Conservation (phyloP, 92 coral and sea anemone genomes). For the Scolanthus callimorphus region DNA sequence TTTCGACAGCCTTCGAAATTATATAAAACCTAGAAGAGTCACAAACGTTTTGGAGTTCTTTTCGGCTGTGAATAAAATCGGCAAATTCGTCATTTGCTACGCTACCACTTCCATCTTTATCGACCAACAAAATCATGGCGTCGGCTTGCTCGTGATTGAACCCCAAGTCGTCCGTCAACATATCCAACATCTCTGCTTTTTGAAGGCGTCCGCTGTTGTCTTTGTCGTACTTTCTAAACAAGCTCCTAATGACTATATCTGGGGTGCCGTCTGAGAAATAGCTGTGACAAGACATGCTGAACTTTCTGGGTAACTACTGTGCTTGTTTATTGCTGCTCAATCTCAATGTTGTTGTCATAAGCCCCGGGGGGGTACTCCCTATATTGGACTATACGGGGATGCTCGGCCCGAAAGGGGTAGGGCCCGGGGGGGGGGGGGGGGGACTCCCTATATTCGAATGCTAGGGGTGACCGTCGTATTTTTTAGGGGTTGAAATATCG, state of each 20-base stretch:
- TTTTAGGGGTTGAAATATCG: too few relatives aligned
- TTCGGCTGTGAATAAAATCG: conserved; percentile 62
- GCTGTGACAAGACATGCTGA: conserved; percentile 30
- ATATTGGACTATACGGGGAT: too few relatives aligned
- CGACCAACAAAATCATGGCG: conserved; percentile 57
- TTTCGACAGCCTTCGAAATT: conserved; percentile 72
- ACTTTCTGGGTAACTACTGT: too few relatives aligned
- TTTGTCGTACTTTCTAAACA: conserved; percentile 74
- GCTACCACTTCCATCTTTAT: conserved; percentile 83
- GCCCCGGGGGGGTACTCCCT: too few relatives aligned
- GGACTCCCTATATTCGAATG: too few relatives aligned
- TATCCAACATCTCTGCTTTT: conserved; percentile 40
- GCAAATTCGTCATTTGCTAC: conserved; percentile 71
- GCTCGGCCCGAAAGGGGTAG: too few relatives aligned
- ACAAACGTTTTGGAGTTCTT: conserved; percentile 53
- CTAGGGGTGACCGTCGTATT: too few relatives aligned
- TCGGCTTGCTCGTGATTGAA: conserved; percentile 66
- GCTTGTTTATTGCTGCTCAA: too few relatives aligned
- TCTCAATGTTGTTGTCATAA: too few relatives aligned
- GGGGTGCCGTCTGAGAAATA: conserved; percentile 63
- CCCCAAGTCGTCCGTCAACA: conserved; percentile 71
- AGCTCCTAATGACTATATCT: conserved; percentile 65
- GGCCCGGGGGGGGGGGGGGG: not conserved
- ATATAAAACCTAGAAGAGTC: conserved; percentile 51
- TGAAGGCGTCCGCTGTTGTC: conserved; percentile 65